Conservation (phyloP, 2,888 invertebrate species). For the Cephonodes hylas region DNA sequence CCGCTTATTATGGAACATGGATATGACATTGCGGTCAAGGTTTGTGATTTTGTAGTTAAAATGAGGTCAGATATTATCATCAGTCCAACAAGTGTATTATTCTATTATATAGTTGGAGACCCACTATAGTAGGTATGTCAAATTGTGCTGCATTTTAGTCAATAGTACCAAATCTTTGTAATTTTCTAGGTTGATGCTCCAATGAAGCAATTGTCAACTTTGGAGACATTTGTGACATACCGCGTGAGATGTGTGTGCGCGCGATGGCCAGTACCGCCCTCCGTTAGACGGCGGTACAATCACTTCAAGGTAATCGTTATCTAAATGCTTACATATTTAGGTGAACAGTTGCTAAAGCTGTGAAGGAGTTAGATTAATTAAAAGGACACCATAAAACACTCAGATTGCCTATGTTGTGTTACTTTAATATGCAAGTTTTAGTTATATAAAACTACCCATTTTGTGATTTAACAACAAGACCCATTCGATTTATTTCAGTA, state of each 20-base stretch:
- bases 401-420: too few relatives aligned
- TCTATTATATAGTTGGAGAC: neutral
- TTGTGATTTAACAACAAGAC: too few relatives aligned
- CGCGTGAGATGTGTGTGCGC: conserved; percentile 72
- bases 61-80: neutral
- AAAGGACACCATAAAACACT: too few relatives aligned
- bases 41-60: neutral
- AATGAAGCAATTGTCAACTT: conserved; percentile 68
- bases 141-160: neutral
- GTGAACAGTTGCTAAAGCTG: too few relatives aligned
- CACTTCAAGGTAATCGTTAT: conserved; percentile 62
- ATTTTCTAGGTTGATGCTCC: conserved; percentile 64
- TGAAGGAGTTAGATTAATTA: too few relatives aligned
- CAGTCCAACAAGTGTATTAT: neutral
- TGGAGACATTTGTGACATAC: conserved; percentile 72
- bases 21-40: conserved; percentile 72
- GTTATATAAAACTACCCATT: too few relatives aligned
- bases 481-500: too few relatives aligned
- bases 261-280: conserved; percentile 59
- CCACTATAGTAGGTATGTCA: neutral
- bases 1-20: conserved; percentile 74
- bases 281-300: conserved; percentile 64
- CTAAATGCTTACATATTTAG: too few relatives aligned
- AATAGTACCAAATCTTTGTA: neutral
- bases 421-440: too few relatives aligned